Evolutionary conservation across 2,797 vertebrate species (phyloP), one percentile per base, ranked within the genome.

Genomic region (Brotula barbata): DNA sequence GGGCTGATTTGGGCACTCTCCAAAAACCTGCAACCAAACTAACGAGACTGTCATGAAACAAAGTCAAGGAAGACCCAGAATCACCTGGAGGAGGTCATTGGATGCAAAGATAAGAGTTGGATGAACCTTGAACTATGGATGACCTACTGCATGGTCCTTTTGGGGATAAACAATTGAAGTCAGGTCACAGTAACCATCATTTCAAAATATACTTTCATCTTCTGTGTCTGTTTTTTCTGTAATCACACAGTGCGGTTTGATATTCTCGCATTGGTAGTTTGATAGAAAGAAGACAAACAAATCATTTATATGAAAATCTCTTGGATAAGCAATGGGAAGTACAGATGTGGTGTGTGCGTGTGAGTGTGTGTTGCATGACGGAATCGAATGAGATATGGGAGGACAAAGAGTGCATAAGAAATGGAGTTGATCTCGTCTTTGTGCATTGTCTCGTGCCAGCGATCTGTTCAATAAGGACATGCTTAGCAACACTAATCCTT

Each of bases 401-500:
- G 50, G 51, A 60, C 62, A 45, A 46, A 41, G 49, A 37, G 34
- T 23, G 56, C 68, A 53, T 45, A 42, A 36, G 40, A 60, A 48
- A n/a, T 3, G 0, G 17, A 58, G 56, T 52, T 45, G 36, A 42
- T 19, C 34, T 39, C 41, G 4, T 71, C 55, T 20, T 5, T 22
- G 64, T 28, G 51, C 76, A 77, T 73, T 58, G 80, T 79, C 63
- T 68, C 39, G 50, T 70, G 48, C 65, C 72, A 39, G 9, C 55
- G 77, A 75, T 68, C 73, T 66, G 73, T 51, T 71, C 53, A 61
- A 64, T 52, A 51, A 75, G 65, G 41, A 41, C 40, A 21, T 5
- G 55, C 47, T 68, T 64, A 1, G 44, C 54, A 40, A 50, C 52
- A 9, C 72, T 85, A 70, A 79, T 79, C 69, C 73, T 50, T 83